Base-by-base conservation (phyloP, 2,888 invertebrate genomes). In the Himalopsyche tibetana region DNA sequence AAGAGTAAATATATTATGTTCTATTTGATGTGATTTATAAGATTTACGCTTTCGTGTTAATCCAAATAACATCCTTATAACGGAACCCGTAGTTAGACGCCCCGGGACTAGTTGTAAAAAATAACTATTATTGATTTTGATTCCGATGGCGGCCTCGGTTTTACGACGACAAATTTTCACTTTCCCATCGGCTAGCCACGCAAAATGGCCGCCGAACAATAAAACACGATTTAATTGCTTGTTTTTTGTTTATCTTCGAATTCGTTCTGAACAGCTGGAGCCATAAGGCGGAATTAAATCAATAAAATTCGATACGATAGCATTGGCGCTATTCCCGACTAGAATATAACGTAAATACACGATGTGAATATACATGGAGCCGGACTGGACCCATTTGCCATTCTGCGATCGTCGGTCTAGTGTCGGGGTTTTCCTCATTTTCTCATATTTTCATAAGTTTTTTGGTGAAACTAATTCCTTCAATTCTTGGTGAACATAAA, bases 191-290 rank as follows among this genome's bases (percentile, higher is more conserved):
- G 28, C 19, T 0, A 12, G 51, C 51, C 15, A 2, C 11, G 63
- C 63, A 63, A 63, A 56, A 63, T 63, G 63, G 63, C 63, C 63
- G 63, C 19, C 28, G 9, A 28, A 63, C 63, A 63, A 63, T 63
- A 63, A 63, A 63, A 63, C 63, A 63, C 19, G 63, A 63, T 63
- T 63, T 63, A 63, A 63, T 63, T 63, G 63, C 28, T 63, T 63
- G 28, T 63, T 63, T 63, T 63, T 63, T 63, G 63, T 63, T 63
- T 63, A 63, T 63, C 63, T 63, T 63, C 63, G 63, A 4, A 63
- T 63, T 63, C 63, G 63, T 28, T 63, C 63, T n/a, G 4, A 63
- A 19, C 63, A 63, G 63, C 63, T 63, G 63, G 19, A 19, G 19
- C 63, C 63, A 63, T 19, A 63, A 63, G 63, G 63, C 63, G 63